A percentile compares a stretch with the other conserved stretches of the same genome.
phyloP scores from a whole-genome alignment of 2,797 vertebrate genomes.

The Phalloptychus januarius region DNA sequence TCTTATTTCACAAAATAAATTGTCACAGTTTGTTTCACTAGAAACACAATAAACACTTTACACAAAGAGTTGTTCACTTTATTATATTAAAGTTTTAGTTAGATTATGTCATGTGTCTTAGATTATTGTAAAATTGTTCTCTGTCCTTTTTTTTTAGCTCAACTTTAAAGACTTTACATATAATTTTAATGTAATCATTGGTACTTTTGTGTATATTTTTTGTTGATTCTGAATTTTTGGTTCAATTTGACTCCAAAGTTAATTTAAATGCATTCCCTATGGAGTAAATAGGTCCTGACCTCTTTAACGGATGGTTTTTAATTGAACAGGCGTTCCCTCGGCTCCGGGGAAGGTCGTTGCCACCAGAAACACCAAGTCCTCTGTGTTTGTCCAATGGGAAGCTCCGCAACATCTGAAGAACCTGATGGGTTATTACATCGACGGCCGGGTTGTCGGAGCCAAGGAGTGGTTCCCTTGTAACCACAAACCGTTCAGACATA shows the following conservation, averaged over 20 bases:
- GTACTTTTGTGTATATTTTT: neutral
- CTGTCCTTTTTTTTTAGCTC: neutral
- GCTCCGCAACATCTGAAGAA: slow-evolving; percentile 83
- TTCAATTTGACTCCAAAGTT: neutral
- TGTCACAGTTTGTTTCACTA: neutral
- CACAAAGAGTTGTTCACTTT: neutral
- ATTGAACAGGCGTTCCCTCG: slow-evolving; percentile 84
- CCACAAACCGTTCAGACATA: slow-evolving; percentile 92
- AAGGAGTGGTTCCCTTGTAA: slow-evolving; percentile 91
- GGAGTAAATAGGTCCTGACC: neutral
- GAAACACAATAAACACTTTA: neutral
- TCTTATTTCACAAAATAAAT: neutral
- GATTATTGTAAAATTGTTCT: neutral
- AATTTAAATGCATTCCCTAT: neutral
- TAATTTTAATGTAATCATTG: neutral
- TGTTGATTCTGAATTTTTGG: neutral
- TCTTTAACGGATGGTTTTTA: neutral
- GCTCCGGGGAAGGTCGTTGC: slow-evolving; percentile 87
- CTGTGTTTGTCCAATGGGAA: slow-evolving; percentile 94
- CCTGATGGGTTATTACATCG: slow-evolving; percentile 94
- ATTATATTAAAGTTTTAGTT: neutral
- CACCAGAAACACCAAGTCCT: slow-evolving; percentile 92
- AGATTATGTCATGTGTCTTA: neutral
- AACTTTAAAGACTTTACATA: neutral
- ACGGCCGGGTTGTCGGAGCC: slow-evolving; percentile 85